Base-by-base conservation (phyloP, 2,113 vertebrate species). In the Panthera uncia region DNA sequence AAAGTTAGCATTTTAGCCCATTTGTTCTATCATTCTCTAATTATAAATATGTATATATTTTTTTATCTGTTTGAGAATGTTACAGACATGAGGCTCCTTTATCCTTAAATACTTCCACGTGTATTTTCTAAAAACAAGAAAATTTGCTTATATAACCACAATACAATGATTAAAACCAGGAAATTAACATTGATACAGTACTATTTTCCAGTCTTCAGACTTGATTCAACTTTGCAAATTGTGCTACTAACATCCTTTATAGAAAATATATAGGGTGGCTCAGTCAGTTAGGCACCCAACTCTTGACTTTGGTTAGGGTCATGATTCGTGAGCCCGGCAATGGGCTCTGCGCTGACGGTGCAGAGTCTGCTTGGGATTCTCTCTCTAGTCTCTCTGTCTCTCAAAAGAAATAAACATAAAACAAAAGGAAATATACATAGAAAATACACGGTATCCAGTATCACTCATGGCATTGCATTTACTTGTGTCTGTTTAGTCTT, bases 141-240 rank as follows among this genome's bases (percentile, higher is more conserved):
- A 12, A 63, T 92, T 87, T 12, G 11, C 12, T 38, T 95, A 68
- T 81, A 94, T 92, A 96, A 50, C 5, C 68, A 85, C 7, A 66
- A n/a, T 65, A 31, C 6, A 91, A 0, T 90, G 36, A 87, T 80
- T 4, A 74, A 94, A 57, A 83, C 31, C 31, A 33, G 41, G 41
- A 89, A 38, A 78, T 81, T 89, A 85, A 69, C 38, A 68, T 33
- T 52, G 36, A 31, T 66, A 61, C 6, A 71, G 57, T 92, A 38
- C 2, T 31, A 9, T 91, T 93, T 95, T 66, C 27, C 93, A 84
- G 84, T 84, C n/a, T 84, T 33, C 16, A 88, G n/a, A 65, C 57
- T 82, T 94, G 29, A 84, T 52, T 90, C 5, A 87, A 63, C 74
- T 94, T 92, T 95, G 23, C 48, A 94, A 82, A 83, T 73, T 78